Conservation (phyloP, 2,797 vertebrate species). For the Tiaroga cobitis region DNA sequence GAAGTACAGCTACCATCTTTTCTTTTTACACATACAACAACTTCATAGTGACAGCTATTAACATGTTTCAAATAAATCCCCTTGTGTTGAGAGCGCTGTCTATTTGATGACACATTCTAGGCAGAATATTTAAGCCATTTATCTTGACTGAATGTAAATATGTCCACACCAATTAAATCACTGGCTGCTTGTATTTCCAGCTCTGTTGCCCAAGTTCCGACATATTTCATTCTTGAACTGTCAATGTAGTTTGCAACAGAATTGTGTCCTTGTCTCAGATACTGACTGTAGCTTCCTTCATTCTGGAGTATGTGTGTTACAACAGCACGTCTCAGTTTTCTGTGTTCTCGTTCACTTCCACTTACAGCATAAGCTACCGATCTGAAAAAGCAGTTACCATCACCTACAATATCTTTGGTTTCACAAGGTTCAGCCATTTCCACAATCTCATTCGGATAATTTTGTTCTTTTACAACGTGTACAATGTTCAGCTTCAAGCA, state of each 20-base stretch:
- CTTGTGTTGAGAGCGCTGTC: rapidly evolving
- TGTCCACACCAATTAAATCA: constrained; percentile 28
- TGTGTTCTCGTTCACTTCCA: too few relatives aligned
- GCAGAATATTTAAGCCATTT: constrained; percentile 31
- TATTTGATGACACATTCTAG: rapidly evolving
- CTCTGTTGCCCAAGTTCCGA: constrained; percentile 40
- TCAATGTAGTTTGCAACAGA: neutral
- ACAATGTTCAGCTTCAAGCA: too few relatives aligned
- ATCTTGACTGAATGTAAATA: constrained; percentile 14
- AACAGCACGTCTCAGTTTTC: too few relatives aligned
- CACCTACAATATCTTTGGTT: too few relatives aligned
- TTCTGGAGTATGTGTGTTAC: too few relatives aligned
- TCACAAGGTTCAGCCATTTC: too few relatives aligned
- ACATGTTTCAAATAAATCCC: constrained; percentile 41
- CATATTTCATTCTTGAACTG: constrained; percentile 20
- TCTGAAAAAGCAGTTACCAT: too few relatives aligned
- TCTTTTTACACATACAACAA: constrained; percentile 24
- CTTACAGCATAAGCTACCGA: too few relatives aligned
- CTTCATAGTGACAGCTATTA: constrained; percentile 41
- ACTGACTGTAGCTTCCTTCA: too few relatives aligned
- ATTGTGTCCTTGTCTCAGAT: too few relatives aligned
- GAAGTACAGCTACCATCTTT: neutral
- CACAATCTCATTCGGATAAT: too few relatives aligned
- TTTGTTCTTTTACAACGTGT: too few relatives aligned
- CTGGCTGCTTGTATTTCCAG: constrained; percentile 38